Base-by-base conservation (phyloP, 2,797 vertebrate species). In the Acridotheres tristis region DNA sequence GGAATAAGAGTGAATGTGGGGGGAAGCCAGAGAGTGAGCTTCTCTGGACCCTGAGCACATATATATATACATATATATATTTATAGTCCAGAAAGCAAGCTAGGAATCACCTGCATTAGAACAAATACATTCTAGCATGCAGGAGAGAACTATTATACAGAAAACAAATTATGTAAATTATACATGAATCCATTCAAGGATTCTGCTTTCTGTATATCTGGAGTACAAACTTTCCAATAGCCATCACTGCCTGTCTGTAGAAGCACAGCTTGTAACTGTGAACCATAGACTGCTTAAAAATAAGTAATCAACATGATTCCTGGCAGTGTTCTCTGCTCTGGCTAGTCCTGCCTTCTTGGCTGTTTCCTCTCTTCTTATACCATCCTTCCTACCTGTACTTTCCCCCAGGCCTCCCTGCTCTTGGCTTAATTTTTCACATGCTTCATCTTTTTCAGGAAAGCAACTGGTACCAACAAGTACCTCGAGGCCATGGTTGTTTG, bases 401-500 rank as follows among this genome's bases (percentile, higher is more conserved):
- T 26, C 10, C 26, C 68, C 43, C 51, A 48, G 55, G 29, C 43
- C 29, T 68, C 77, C 67, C 54, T 1, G 3, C 20, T 62, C 45
- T 65, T 71, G 32, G n/a, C 1, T 9, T 6, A 16, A 4, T 34
- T 69, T 74, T 30, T 62, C 32, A 26, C 1, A 5, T 34, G 36
- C 40, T 81, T 23, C 75, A 12, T 74, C 36, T 85, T 93, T 84
- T 61, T 38, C 15, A 53, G 42, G 29, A 36, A 30, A 50, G 29
- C 57, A 77, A 5, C 48, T 27, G 73, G 36, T 54, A 48, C 47
- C 47, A 78, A 7, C 54, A 73, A 20, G 42, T 13, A 36, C n/a
- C 25, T 3, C 0, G 1, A 4, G 8, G 3, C 53, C 1, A 0
- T 17, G 12, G 23, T 34, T 76, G 16, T 62, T 75, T 7, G 1